Base-by-base conservation (phyloP, 2,888 invertebrate genomes). In the Drosophila meridiana region DNA sequence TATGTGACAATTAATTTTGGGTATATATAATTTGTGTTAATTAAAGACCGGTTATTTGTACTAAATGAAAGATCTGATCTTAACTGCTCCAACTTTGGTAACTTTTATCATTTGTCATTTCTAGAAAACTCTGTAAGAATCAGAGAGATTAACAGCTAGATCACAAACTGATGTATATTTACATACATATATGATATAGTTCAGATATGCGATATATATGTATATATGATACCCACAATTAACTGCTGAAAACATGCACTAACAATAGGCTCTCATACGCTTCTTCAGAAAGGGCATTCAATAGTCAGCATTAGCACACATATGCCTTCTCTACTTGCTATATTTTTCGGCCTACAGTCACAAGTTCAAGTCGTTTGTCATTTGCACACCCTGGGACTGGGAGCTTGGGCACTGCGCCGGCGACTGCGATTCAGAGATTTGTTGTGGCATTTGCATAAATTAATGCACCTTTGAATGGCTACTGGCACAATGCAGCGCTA, bases 401-500 rank as follows among this genome's bases (percentile, higher is more conserved):
- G 32, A n/a, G 56, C 59, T 40, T 48, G 38, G 73, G 14, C 30
- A 32, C 28, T 30, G 40, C 36, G 8, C 42, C 42, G 68, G 70
- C 61, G 56, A 43, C 43, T 69, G 76, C 53, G 58, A 67, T n/a
- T 14, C 53, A 56, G 82, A 58, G 76, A 69, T 75, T 74, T 84
- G 82, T 82, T 84, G 73, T 89, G 87, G 88, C 86, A 87, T 87
- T 89, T 87, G 85, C 87, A 87, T 87, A 89, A 89, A 87, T 80
- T 73, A 85, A 85, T 89, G 89, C 83, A 73, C 67, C 74, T 73
- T 75, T 60, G 79, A 79, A 90, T 87, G 80, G 79, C 78, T 80
- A 66, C 76, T 89, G 87, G 87, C 87, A 86, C 78, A 86, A 80
- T 78, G 82, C 58, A 62, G 43, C 34, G 20, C n/a, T n/a, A 11